Percentiles rank a stretch among this genome's conserved stretches.
Evolutionary conservation across 2,888 invertebrate genomes (phyloP).

Genomic region (Acrocyrtus sp.): DNA sequence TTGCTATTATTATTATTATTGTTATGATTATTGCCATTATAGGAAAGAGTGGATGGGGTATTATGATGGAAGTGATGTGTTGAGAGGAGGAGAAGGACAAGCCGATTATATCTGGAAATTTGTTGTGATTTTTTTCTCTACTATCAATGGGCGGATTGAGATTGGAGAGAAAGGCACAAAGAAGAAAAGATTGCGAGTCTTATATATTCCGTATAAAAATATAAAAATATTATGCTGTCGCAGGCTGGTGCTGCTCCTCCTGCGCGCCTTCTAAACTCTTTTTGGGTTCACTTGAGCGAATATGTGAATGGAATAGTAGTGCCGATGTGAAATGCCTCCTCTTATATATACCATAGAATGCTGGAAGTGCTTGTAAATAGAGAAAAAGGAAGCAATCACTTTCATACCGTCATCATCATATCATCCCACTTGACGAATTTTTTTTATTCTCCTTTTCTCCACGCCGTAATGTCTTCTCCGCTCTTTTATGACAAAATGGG

Average conservation of each 20-base stretch:
- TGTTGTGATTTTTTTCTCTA: background rate
- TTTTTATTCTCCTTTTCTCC: slow-evolving; percentile 8
- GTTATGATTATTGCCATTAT: background rate
- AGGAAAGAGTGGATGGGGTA: slow-evolving; percentile 1
- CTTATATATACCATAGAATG: too few relatives aligned
- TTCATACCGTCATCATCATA: too few relatives aligned
- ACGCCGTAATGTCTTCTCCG: too few relatives aligned
- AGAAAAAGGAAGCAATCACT: slow-evolving; percentile 19
- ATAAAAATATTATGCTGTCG: too few relatives aligned
- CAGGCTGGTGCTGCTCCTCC: too few relatives aligned
- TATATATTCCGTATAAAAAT: too few relatives aligned
- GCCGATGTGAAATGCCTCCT: background rate
- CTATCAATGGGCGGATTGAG: background rate
- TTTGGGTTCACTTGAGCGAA: too few relatives aligned
- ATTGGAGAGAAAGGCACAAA: background rate
- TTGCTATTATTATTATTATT: slow-evolving; percentile 17
- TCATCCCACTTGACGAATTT: slow-evolving; percentile 7
- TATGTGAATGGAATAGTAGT: too few relatives aligned
- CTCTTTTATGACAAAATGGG: too few relatives aligned
- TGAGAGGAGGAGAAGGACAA: slow-evolving; percentile 17
- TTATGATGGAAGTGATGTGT: too few relatives aligned
- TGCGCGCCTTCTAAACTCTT: too few relatives aligned
- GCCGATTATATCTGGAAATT: slow-evolving; percentile 3
- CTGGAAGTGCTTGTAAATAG: too few relatives aligned
- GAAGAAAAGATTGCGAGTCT: background rate